These are phyloP conservation scores for Ethmia dodecea DNA, from an alignment of 2,888 invertebrate genomes.

Conservation along the genomic window DNA sequence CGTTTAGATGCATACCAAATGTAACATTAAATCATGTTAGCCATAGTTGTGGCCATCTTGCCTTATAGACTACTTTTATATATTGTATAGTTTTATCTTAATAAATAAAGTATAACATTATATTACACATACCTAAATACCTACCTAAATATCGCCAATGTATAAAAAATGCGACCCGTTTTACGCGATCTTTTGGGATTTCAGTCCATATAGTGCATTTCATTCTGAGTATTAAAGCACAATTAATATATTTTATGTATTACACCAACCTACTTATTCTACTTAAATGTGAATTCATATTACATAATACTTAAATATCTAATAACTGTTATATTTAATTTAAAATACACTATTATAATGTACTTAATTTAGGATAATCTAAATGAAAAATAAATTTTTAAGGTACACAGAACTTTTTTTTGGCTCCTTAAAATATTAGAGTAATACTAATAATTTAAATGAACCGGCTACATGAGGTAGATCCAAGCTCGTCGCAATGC, in stretches of 20 bases:
- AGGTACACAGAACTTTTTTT: slow-evolving; percentile 33
- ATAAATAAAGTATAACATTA: slow-evolving; percentile 8
- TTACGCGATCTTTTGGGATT: slow-evolving; percentile 26
- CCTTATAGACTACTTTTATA: slow-evolving; percentile 46
- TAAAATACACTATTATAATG: slow-evolving; percentile 62
- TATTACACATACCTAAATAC: slow-evolving; percentile 48
- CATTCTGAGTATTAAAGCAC: slow-evolving; percentile 70
- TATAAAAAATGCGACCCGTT: slow-evolving; percentile 32
- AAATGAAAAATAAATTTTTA: slow-evolving; percentile 71
- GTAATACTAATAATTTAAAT: no score
- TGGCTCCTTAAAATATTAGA: background rate
- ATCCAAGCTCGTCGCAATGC: no score
- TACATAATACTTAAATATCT: no score
- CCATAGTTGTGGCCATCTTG: slow-evolving; percentile 73
- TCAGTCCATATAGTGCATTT: slow-evolving; percentile 72
- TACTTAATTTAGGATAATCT: slow-evolving; percentile 71
- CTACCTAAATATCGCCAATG: slow-evolving; percentile 18
- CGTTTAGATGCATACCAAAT: slow-evolving; percentile 51
- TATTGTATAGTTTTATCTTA: slow-evolving; percentile 29
- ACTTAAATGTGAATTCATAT: slow-evolving; percentile 58
- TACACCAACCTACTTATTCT: slow-evolving; percentile 37
- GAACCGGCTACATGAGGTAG: no score
- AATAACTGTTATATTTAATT: slow-evolving; percentile 71
- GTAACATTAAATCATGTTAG: slow-evolving; percentile 51
- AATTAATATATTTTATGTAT: slow-evolving; percentile 61